Percentiles rank a stretch among this genome's conserved stretches.
phyloP scores from a whole-genome alignment of 2,113 vertebrate species.

The Haplochromis vanheusdeni region DNA sequence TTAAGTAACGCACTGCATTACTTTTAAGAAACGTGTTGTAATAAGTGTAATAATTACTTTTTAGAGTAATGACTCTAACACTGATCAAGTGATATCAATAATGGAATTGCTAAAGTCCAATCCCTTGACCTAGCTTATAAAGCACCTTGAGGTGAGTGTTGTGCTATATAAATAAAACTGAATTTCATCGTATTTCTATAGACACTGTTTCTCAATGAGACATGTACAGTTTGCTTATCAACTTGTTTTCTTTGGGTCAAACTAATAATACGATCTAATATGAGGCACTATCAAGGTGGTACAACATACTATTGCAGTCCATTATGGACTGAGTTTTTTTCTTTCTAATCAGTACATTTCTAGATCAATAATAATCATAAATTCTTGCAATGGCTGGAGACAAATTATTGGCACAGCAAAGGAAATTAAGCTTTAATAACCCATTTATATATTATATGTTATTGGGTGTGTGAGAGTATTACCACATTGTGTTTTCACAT shows the following conservation, averaged over 20 bases:
- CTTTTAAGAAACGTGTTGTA: not conserved
- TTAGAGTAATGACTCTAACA: not conserved
- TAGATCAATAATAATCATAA: not conserved
- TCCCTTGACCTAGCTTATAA: not conserved
- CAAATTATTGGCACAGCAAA: not conserved
- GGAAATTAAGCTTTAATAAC: not conserved
- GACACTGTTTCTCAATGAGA: not conserved
- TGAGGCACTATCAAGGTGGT: not conserved
- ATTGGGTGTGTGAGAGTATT: not conserved
- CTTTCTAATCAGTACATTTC: not conserved
- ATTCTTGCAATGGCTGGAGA: not conserved
- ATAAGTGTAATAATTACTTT: not conserved
- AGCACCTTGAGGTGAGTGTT: not conserved
- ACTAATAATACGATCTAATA: not conserved
- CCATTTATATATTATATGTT: not conserved
- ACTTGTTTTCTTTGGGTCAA: not conserved
- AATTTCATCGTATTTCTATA: not conserved
- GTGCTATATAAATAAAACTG: not conserved
- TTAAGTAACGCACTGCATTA: not conserved
- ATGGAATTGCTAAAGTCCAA: not conserved
- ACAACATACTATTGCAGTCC: not conserved
- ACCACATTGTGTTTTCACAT: not conserved
- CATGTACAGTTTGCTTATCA: not conserved
- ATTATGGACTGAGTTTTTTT: not conserved
- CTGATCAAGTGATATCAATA: not conserved